These are phyloP conservation scores for Polyommatus iphigenia DNA, from an alignment of 2,888 invertebrate species.

Conservation along the genomic window DNA sequence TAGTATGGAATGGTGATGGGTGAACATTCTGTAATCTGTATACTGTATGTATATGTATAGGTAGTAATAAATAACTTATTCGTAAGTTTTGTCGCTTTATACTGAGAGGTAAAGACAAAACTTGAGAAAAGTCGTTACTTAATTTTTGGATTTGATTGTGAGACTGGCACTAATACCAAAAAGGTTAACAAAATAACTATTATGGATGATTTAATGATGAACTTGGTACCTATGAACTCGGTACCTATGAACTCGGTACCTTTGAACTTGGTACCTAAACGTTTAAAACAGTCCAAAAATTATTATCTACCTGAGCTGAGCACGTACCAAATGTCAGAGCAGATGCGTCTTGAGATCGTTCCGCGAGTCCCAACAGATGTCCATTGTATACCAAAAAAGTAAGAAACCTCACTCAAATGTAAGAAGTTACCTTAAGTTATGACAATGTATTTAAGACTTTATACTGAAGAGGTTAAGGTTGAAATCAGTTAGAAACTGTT, in stretches of 20 bases:
- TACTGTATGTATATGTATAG: no score
- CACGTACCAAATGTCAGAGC: conserved; percentile 76
- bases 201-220: no score
- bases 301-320: conserved; percentile 56
- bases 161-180: no score
- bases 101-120: no score
- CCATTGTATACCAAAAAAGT: conserved; percentile 13
- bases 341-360: conserved; percentile 64
- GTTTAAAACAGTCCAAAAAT: neutral
- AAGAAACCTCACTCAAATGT: conserved; percentile 18
- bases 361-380: conserved; percentile 59
- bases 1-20: no score
- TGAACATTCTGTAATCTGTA: no score
- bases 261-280: neutral
- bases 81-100: no score
- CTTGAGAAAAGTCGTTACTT: no score
- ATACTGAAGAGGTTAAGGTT: neutral
- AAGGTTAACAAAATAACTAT: no score
- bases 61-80: no score
- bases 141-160: no score
- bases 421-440: neutral
- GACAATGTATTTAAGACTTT: neutral
- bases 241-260: neutral
- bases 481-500: neutral
- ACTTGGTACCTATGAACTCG: neutral